Conservation (phyloP, 2,113 vertebrate species). For the Elanus axillaris region DNA sequence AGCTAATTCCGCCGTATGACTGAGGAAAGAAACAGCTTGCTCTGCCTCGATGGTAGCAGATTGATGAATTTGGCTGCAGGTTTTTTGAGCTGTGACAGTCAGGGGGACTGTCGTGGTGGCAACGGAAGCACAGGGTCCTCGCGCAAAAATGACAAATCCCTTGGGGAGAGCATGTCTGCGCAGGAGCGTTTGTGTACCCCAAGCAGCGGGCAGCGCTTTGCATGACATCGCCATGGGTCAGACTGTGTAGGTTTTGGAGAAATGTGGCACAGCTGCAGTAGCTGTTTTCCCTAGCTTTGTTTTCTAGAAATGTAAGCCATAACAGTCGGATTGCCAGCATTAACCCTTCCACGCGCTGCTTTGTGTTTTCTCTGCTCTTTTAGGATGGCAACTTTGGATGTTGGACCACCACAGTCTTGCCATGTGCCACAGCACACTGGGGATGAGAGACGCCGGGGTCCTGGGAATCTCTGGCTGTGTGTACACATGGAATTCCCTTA, state of each 20-base stretch:
- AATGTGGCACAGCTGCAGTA: background rate
- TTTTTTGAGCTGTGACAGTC: background rate
- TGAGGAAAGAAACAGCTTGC: background rate
- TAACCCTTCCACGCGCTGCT: background rate
- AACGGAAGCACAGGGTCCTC: background rate
- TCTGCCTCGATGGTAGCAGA: background rate
- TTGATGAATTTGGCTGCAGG: background rate
- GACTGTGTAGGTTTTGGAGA: background rate
- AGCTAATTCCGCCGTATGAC: background rate
- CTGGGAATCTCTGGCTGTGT: background rate
- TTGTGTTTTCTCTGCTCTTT: background rate
- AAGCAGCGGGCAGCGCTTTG: background rate
- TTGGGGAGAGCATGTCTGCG: background rate
- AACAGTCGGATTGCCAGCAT: background rate
- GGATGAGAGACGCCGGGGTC: background rate
- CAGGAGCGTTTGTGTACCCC: background rate
- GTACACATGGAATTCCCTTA: background rate
- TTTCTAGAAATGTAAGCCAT: background rate
- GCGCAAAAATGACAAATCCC: no score
- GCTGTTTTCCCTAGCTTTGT: background rate
- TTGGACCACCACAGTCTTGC: background rate
- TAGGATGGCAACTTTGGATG: background rate
- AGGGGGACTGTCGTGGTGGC: fast-evolving
- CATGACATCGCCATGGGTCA: fast-evolving
- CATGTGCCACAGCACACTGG: background rate